Evolutionary conservation across 2,888 invertebrate species (phyloP), one percentile per base, ranked within the genome.

Genomic region (Pheosia gnoma): DNA sequence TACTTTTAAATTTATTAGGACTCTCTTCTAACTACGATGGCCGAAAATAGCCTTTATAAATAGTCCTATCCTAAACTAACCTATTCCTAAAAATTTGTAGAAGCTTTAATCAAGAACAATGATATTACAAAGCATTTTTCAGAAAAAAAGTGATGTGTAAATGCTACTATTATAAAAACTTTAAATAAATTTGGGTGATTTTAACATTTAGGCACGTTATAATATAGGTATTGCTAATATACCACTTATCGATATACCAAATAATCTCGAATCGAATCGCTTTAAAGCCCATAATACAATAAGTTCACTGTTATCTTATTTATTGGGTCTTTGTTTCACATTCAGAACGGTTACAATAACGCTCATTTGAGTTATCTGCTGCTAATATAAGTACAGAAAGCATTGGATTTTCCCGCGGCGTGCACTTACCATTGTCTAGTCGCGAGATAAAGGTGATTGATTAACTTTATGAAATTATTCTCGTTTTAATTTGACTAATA

Each of bases 301-400:
- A 72, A 78, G 66, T 57, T 71, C 65, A 66, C 67, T 59, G 72
- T 73, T 79, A 80, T 76, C 72, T 75, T 75, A 78, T 79, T 60
- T 58, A 65, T 62, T 63, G 59, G 68, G 66, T 80, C 78, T 80
- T 79, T 82, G 82, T 83, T 83, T 85, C 75, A 71, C 74, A 76
- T 83, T 82, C 80, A 78, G 80, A 78, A 71, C 69, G 65, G 66
- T 65, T 67, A 79, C 70, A 85, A 85, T 82, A 81, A 81, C 67
- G 60, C 58, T 63, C 68, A 72, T 74, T 64, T 55, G 49, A 61
- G 67, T 62, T 59, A 45, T 65, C 59, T 59, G 56, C 62, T 45
- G 58, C 58, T 45, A 68, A 65, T 66, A 74, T 64, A 60, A 62
- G 62, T 63, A 72, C 60, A 66, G 67, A 63, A 70, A 67, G 59